Percentiles rank a stretch among this genome's conserved stretches.
Evolutionary conservation across 2,797 vertebrate genomes (phyloP).

Genomic region (Champsocephalus esox): DNA sequence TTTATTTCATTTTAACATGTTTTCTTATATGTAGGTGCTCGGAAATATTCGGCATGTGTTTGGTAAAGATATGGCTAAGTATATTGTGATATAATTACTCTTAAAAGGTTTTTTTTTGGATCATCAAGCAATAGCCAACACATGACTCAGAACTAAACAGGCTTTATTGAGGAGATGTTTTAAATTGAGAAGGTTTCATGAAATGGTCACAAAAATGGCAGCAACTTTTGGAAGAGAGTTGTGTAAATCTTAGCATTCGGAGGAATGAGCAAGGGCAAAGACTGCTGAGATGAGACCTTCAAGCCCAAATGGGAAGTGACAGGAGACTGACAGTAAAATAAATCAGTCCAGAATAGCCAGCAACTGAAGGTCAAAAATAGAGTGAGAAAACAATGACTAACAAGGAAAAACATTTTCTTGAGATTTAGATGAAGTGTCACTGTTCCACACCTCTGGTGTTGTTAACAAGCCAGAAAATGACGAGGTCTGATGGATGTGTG

Average conservation of each 20-base stretch:
- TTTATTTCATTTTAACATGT: background rate
- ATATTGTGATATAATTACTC: background rate
- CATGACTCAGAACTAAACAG: background rate
- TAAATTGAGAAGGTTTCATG: background rate
- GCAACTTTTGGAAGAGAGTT: conserved; percentile 40
- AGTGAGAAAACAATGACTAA: conserved; percentile 79
- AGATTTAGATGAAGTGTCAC: conserved; percentile 72
- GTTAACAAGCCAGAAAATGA: conserved; percentile 67
- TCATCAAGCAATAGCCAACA: background rate
- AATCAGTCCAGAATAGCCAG: conserved; percentile 81
- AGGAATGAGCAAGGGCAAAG: conserved; percentile 83
- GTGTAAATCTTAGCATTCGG: conserved; percentile 63
- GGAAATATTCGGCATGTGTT: background rate
- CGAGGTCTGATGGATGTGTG: conserved; percentile 58
- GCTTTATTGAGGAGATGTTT: background rate
- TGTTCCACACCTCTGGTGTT: conserved; percentile 62
- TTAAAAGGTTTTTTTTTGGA: background rate
- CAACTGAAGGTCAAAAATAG: conserved; percentile 79
- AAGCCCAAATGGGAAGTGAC: conserved; percentile 79
- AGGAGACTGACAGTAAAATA: conserved; percentile 84
- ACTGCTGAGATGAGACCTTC: conserved; percentile 68
- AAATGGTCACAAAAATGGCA: conserved; percentile 44
- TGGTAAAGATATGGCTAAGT: background rate
- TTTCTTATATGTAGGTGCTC: background rate
- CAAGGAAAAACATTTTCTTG: conserved; percentile 74